A percentile compares a stretch with the other conserved stretches of the same genome.
Conservation (phyloP, 2,797 vertebrate species). For the Typhlichthys subterraneus region DNA sequence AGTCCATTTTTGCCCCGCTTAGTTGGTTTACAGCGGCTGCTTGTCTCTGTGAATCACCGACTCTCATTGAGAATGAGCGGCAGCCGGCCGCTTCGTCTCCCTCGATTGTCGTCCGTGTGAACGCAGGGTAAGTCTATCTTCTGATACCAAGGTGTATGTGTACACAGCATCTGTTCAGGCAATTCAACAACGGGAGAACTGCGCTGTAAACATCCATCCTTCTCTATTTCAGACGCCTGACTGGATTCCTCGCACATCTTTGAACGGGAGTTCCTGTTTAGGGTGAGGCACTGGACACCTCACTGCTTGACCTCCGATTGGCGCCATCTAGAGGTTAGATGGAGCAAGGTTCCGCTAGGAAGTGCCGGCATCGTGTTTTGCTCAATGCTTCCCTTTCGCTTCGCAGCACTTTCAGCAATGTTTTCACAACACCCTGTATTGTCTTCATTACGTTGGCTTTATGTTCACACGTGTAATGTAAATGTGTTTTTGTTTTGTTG, state of each 20-base stretch:
- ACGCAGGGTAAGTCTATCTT: too few species aligned
- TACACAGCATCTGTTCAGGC: too few species aligned
- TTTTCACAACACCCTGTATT: background rate
- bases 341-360: background rate
- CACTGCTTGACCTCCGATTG: background rate
- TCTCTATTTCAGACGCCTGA: slow-evolving; percentile 53
- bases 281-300: slow-evolving; percentile 2
- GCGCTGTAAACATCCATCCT: slow-evolving; percentile 12
- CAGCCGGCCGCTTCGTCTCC: too few species aligned
- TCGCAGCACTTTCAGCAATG: background rate
- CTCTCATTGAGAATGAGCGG: too few species aligned
- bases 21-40: too few species aligned
- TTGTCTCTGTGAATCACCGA: too few species aligned
- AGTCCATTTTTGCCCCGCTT: too few species aligned
- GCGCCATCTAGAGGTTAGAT: slow-evolving; percentile 1
- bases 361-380: background rate
- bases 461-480: background rate
- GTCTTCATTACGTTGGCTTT: background rate
- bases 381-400: background rate
- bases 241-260: slow-evolving; percentile 19
- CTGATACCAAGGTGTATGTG: too few species aligned
- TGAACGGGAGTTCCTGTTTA: slow-evolving; percentile 30
- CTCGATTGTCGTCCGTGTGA: too few species aligned
- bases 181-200: slow-evolving; percentile 5
- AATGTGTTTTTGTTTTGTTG: slow-evolving; percentile 5